Conservation (phyloP, 2,113 vertebrate species). For the Dryoscopus gambensis region DNA sequence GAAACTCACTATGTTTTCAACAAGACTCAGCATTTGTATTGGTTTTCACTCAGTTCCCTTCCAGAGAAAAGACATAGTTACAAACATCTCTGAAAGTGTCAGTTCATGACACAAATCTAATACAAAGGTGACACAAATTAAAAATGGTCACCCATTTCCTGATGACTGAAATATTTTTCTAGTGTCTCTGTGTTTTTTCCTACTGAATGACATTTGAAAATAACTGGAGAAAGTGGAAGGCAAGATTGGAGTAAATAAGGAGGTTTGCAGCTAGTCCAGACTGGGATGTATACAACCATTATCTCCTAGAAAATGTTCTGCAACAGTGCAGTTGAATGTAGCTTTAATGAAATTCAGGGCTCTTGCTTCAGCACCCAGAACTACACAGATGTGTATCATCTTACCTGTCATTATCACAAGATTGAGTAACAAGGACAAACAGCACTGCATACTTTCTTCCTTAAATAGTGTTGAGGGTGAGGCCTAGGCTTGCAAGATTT, state of each 20-base stretch:
- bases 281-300: neutral
- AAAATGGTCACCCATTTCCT: rapidly evolving
- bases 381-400: neutral
- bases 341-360: neutral
- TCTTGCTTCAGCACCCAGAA: neutral
- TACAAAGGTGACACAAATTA: neutral
- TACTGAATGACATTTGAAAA: neutral
- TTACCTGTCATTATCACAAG: neutral
- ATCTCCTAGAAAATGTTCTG: neutral
- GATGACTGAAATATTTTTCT: neutral
- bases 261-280: neutral
- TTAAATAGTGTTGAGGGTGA: neutral
- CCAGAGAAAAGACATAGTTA: neutral
- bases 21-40: neutral
- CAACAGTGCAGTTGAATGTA: neutral
- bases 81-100: neutral
- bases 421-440: neutral
- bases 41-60: neutral
- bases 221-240: neutral
- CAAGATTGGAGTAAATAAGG: neutral
- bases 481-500: neutral
- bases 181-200: neutral
- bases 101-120: neutral
- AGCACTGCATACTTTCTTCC: neutral
- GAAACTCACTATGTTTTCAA: neutral